These are phyloP conservation scores for Cryptosula pallasiana DNA, from an alignment of 2,888 invertebrate genomes.

Conservation along the genomic window DNA sequence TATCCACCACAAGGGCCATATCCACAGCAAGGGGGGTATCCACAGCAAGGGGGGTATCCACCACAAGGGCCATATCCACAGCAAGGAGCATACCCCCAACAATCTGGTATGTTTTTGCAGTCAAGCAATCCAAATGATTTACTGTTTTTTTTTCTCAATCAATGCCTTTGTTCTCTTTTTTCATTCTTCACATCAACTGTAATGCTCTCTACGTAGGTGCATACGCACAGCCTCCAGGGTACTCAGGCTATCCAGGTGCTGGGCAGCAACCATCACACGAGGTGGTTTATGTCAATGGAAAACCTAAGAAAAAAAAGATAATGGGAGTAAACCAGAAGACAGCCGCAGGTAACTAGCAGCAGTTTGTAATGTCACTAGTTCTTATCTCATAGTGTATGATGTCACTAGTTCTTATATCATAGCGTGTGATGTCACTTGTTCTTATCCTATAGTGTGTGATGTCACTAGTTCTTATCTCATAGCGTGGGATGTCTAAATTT, in stretches of 20 bases:
- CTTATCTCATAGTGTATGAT: too few relatives aligned
- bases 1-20: not conserved
- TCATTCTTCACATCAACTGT: too few relatives aligned
- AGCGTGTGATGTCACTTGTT: too few relatives aligned
- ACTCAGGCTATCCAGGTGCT: not conserved
- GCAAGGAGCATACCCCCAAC: slow-evolving; percentile 15
- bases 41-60: slow-evolving; percentile 17
- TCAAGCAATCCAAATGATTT: too few relatives aligned
- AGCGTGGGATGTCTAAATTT: too few relatives aligned
- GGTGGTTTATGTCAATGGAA: slow-evolving; percentile 4
- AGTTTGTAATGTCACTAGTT: too few relatives aligned
- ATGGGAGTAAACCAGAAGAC: slow-evolving; percentile 18
- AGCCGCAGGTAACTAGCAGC: not conserved
- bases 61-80: not conserved
- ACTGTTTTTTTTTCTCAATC: too few relatives aligned
- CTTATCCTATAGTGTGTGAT: too few relatives aligned
- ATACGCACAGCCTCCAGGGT: slow-evolving; percentile 13
- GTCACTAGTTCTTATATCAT: too few relatives aligned
- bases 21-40: slow-evolving; percentile 15
- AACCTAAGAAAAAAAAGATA: slow-evolving; percentile 20
- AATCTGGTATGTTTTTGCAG: too few relatives aligned
- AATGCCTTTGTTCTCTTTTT: too few relatives aligned
- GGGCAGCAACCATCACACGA: not conserved
- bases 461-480: too few relatives aligned
- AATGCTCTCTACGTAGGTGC: not conserved